phyloP scores from a whole-genome alignment of 2,888 invertebrate species.

The Pristionchus entomophagus region DNA sequence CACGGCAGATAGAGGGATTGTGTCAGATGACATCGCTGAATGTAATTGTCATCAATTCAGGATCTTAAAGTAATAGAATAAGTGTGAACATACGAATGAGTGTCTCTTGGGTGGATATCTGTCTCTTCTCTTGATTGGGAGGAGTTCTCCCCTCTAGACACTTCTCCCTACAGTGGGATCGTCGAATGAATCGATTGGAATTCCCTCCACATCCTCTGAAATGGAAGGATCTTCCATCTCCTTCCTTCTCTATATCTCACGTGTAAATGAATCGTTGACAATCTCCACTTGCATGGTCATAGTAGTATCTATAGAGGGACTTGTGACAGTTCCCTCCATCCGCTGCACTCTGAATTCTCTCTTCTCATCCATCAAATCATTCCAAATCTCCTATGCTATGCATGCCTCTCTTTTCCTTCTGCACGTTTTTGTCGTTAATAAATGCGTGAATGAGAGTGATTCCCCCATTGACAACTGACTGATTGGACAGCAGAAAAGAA shows the following conservation, averaged over 20 bases:
- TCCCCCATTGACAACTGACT: conserved; percentile 28
- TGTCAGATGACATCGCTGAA: conserved; percentile 5
- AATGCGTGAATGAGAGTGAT: neutral
- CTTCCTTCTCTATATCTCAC: conserved; percentile 51
- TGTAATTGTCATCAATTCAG: neutral
- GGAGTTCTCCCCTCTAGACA: conserved; percentile 54
- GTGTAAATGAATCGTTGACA: conserved; percentile 71
- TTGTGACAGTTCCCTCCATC: conserved; percentile 69
- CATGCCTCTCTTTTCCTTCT: neutral
- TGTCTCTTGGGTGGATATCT: neutral
- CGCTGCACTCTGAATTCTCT: neutral
- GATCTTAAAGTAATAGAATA: too few species aligned
- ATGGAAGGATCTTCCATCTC: neutral
- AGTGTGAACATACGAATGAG: neutral
- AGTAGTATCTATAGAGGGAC: conserved; percentile 70
- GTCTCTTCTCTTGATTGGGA: neutral
- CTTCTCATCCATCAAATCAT: neutral
- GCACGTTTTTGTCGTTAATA: too few species aligned
- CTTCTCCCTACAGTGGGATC: conserved; percentile 62
- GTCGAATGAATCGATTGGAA: conserved; percentile 63
- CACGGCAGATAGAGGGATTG: neutral
- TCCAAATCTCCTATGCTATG: neutral
- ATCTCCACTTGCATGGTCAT: conserved; percentile 62
- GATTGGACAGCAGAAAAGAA: conserved; percentile 13
- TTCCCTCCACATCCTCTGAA: conserved; percentile 67